Conservation (phyloP, 2,797 vertebrate species). For the Arrhamphus sclerolepis region DNA sequence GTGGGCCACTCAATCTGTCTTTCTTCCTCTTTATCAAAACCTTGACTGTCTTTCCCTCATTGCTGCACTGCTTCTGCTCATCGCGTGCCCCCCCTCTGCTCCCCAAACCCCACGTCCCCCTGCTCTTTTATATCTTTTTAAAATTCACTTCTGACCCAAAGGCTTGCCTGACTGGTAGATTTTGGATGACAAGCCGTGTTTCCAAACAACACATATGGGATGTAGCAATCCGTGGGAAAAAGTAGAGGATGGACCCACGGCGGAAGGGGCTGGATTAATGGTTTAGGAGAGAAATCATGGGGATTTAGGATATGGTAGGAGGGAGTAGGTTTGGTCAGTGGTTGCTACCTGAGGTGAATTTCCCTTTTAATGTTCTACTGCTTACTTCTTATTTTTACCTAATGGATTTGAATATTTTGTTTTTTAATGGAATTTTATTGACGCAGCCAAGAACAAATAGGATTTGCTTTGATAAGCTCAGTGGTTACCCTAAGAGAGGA, state of each 20-base stretch:
- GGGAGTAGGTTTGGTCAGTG: constrained; percentile 20
- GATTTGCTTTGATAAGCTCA: not conserved
- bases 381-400: too few relatives aligned
- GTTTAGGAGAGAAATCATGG: constrained; percentile 57
- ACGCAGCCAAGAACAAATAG: not conserved
- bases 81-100: not conserved
- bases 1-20: constrained; percentile 14
- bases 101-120: not conserved
- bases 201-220: constrained; percentile 70
- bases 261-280: constrained; percentile 67
- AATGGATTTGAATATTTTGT: not conserved
- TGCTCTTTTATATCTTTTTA: constrained; percentile 64
- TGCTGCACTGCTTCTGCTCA: constrained; percentile 18
- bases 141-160: constrained; percentile 75
- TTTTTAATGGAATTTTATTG: not conserved
- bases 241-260: constrained; percentile 52
- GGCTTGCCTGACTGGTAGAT: constrained; percentile 70
- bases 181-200: constrained; percentile 70
- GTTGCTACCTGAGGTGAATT: constrained; percentile 25
- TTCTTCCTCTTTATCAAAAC: constrained; percentile 20
- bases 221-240: constrained; percentile 77
- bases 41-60: constrained; percentile 37
- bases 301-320: constrained; percentile 28
- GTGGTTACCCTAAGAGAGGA: not conserved
- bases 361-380: not conserved